Evolutionary conservation across 2,113 vertebrate species (phyloP), one percentile per base, ranked within the genome.

Genomic region (Amblyopsis rosae): DNA sequence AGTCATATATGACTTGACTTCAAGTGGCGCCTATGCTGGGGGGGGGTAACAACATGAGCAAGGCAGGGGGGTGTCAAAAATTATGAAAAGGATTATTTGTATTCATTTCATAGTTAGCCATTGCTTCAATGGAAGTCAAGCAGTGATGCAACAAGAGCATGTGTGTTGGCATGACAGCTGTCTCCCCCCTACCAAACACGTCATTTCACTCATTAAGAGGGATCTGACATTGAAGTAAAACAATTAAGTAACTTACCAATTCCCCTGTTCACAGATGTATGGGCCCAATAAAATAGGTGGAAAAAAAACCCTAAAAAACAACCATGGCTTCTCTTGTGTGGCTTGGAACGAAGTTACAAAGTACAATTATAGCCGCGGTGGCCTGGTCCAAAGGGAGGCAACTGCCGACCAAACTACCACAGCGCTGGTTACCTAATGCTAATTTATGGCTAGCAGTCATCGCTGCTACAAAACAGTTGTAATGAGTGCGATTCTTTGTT

Each of bases 181-280:
- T 41, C 35, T 41, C 35, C 4, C 35, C 35, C 35, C 26, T 26
- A 41, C 35, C 4, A 41, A 41, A 41, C 7, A 8, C 35, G 7
- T 41, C 35, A 41, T 41, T 41, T 41, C 5, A 41, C 35, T 41
- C 35, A 41, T 41, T 41, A 41, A 41, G 4, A 8, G 35, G 35
- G 35, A 8, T 41, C 35, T 8, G 7, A 41, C 35, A 41, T 8
- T 26, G 1, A 26, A 26, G 26, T 26, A 26, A 70, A 32, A 15
- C 6, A 49, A 73, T 69, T 70, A 79, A 75, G 76, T 81, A 51
- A n/a, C 77, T 86, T 70, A 77, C 75, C 80, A 74, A 33, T 75
- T 82, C 79, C 62, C 66, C 65, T 78, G 70, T 67, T 55, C 67
- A 62, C 8, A 65, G 77, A 82, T 81, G 90, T 91, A 92, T 80